These are phyloP conservation scores for Hypotaenidia philippensis DNA, from an alignment of 2,797 vertebrate species.

Conservation along the genomic window DNA sequence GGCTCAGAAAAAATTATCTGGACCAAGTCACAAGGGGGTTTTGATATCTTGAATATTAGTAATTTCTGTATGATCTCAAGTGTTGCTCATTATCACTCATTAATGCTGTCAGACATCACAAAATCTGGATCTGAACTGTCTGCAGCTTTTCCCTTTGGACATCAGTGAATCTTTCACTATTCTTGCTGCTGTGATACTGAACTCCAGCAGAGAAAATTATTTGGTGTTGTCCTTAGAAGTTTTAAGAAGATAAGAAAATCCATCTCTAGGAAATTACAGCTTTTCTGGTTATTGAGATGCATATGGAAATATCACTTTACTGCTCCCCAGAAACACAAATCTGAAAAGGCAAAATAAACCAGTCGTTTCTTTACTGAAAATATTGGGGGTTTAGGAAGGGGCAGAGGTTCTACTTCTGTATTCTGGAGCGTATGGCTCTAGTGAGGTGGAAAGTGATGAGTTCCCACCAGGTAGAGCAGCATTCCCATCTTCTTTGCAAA, in stretches of 20 bases:
- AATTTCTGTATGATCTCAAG: slow-evolving; percentile 12
- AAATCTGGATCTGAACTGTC: slow-evolving; percentile 7
- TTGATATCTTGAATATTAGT: neutral
- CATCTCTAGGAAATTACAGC: neutral
- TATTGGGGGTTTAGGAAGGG: neutral
- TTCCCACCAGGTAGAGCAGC: neutral
- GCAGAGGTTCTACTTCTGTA: neutral
- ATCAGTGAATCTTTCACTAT: neutral
- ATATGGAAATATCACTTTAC: neutral
- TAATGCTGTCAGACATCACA: slow-evolving; percentile 23
- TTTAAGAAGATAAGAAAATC: neutral
- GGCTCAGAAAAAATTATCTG: neutral
- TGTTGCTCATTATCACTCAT: slow-evolving; percentile 34
- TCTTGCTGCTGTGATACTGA: slow-evolving; percentile 8
- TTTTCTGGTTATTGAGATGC: neutral
- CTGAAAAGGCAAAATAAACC: neutral
- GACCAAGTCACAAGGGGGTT: neutral
- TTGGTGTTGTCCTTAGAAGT: slow-evolving; percentile 29
- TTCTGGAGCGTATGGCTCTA: neutral
- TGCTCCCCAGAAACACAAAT: neutral
- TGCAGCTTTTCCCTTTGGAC: neutral
- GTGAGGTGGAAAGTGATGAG: neutral
- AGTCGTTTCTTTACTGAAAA: neutral
- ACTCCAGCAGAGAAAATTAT: neutral
- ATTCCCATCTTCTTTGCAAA: neutral